Evolutionary conservation across 2,888 invertebrate genomes (phyloP), one percentile per base, ranked within the genome.

Genomic region (Diarsia mendica): DNA sequence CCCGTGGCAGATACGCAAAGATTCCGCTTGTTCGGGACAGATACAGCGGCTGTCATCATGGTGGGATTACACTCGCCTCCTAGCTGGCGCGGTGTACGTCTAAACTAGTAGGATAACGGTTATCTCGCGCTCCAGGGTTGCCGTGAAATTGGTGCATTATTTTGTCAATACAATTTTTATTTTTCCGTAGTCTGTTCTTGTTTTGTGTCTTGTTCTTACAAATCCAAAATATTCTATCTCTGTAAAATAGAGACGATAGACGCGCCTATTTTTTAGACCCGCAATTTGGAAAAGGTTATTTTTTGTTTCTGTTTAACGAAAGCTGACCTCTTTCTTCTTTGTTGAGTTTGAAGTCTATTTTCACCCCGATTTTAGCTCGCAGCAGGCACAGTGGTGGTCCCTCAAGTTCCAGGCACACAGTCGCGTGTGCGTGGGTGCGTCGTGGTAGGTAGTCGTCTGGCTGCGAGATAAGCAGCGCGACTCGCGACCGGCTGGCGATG

Each of bases 21-120:
- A 81, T 81, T 81, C 75, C 48, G 70, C 80, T 80, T 81, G 84
- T 70, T 67, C 28, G 15, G 44, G 61, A 23, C 49, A 67, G 39
- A 67, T 23, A 67, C 18, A 8, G 39, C 33, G 55, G 6, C 71
- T 72, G 77, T 18, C 63, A 60, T 67, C 51, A 55, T 39, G 20
- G 51, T 70, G 33, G 82, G 76, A 81, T 82, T 85, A 77, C 60
- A 33, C 63, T 63, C 44, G 69, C 15, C 67, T 58, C 46, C 69
- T 66, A 44, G 76, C 71, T 60, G 20, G 80, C 79, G 46, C 68
- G 68, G 33, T 46, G 55, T 5, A 39, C 15, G n/a, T 72, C 72
- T 80, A 55, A 72, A 72, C 72, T 70, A 46, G 48, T 4, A 20
- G 55, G 79, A 48, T 63, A 53, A 65, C 65, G 53, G 18, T n/a